Evolutionary conservation across 2,888 invertebrate species (phyloP).

Genomic region (Tiliacea aurago): DNA sequence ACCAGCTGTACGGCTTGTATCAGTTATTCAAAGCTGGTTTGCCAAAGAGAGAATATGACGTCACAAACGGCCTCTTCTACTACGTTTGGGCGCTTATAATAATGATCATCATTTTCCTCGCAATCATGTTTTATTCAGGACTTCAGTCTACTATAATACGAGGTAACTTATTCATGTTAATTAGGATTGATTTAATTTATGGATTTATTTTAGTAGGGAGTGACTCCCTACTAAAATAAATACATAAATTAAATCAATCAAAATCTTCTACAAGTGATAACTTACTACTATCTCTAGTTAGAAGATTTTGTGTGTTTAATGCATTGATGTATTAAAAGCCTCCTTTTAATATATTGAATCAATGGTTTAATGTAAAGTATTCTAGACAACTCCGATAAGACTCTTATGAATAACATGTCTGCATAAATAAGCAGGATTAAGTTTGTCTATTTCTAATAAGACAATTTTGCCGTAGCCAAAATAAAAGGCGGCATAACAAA

Average conservation of each 20-base stretch:
- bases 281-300: no score
- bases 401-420: not conserved
- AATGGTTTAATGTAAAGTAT: no score
- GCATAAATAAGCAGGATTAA: not conserved
- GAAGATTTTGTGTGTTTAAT: not conserved
- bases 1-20: conserved; percentile 81
- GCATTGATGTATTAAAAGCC: no score
- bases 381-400: not conserved
- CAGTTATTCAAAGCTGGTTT: conserved; percentile 86
- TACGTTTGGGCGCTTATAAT: conserved; percentile 86
- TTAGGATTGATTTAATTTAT: not conserved
- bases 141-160: conserved; percentile 87
- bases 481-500: conserved; percentile 90
- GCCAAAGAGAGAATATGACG: conserved; percentile 83
- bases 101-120: conserved; percentile 85
- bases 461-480: conserved; percentile 75
- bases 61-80: conserved; percentile 86
- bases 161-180: conserved; percentile 69
- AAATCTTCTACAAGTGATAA: no score
- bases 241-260: no score
- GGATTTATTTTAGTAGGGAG: no score
- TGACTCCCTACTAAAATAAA: no score
- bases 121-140: conserved; percentile 87
- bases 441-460: conserved; percentile 1
- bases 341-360: no score